A percentile compares a stretch with the other conserved stretches of the same genome.
phyloP scores from a whole-genome alignment of 2,797 vertebrate species.

The Hippopotamyrus pictus region DNA sequence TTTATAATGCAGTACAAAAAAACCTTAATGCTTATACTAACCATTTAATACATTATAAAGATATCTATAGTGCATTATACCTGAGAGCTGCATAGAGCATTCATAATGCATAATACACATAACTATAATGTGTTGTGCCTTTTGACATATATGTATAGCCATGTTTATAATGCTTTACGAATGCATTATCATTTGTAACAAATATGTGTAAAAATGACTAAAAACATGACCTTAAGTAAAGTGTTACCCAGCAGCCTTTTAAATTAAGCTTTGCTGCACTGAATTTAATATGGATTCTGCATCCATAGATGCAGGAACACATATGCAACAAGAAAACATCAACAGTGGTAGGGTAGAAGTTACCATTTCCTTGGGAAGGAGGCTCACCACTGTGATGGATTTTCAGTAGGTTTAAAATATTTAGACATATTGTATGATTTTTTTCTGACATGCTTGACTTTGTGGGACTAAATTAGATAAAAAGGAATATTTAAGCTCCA shows the following conservation, averaged over 20 bases:
- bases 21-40: background rate
- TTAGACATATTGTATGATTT: background rate
- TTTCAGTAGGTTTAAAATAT: background rate
- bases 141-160: background rate
- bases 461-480: background rate
- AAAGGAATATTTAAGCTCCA: background rate
- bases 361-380: background rate
- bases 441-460: background rate
- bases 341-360: background rate
- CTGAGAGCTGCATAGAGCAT: no score
- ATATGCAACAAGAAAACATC: background rate
- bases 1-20: background rate
- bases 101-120: background rate
- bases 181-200: background rate
- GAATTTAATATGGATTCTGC: background rate
- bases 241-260: background rate
- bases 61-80: no score
- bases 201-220: background rate
- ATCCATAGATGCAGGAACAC: background rate
- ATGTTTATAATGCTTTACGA: background rate
- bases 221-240: background rate
- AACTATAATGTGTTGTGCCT: background rate
- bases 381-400: background rate
- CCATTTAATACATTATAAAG: background rate
- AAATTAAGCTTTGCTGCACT: background rate